Evolutionary conservation across 1,140 invertebrate species (phyloP).

Genomic region (Euura lappo): DNA sequence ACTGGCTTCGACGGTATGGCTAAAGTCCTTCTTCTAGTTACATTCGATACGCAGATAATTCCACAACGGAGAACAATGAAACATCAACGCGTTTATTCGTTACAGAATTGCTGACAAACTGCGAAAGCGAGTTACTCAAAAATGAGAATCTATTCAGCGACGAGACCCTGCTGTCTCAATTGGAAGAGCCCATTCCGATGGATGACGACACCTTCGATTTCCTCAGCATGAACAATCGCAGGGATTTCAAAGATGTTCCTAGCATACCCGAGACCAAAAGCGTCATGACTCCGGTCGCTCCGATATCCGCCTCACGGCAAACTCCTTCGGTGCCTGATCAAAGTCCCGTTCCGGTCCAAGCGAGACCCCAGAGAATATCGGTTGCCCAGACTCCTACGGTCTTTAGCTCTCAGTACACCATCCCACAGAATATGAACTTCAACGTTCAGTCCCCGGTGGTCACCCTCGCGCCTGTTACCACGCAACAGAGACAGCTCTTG

Average conservation of each 20-base stretch:
- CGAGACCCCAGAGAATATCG: slow-evolving; percentile 39
- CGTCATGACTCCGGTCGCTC: slow-evolving; percentile 23
- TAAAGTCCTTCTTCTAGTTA: background rate
- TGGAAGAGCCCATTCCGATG: slow-evolving; percentile 48
- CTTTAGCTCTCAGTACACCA: slow-evolving; percentile 51
- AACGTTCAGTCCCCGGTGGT: slow-evolving; percentile 54
- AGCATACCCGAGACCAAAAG: slow-evolving; percentile 32
- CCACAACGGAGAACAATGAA: too few relatives aligned
- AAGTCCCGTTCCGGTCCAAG: slow-evolving; percentile 17
- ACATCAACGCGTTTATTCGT: background rate
- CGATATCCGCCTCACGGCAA: background rate
- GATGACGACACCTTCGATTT: slow-evolving; percentile 50
- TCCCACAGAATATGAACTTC: slow-evolving; percentile 52
- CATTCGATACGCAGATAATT: too few relatives aligned
- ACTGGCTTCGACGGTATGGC: slow-evolving; percentile 54
- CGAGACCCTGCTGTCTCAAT: slow-evolving; percentile 47
- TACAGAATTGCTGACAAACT: slow-evolving; percentile 53
- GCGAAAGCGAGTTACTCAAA: slow-evolving; percentile 54
- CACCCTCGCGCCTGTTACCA: slow-evolving; percentile 48
- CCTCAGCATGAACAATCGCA: slow-evolving; percentile 38
- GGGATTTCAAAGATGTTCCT: slow-evolving; percentile 35
- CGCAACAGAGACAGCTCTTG: slow-evolving; percentile 49
- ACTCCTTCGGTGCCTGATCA: background rate
- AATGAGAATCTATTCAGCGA: slow-evolving; percentile 53
- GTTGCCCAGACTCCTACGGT: slow-evolving; percentile 40